Base-by-base conservation (phyloP, 2,888 invertebrate genomes). In the Megamerina dolium region DNA sequence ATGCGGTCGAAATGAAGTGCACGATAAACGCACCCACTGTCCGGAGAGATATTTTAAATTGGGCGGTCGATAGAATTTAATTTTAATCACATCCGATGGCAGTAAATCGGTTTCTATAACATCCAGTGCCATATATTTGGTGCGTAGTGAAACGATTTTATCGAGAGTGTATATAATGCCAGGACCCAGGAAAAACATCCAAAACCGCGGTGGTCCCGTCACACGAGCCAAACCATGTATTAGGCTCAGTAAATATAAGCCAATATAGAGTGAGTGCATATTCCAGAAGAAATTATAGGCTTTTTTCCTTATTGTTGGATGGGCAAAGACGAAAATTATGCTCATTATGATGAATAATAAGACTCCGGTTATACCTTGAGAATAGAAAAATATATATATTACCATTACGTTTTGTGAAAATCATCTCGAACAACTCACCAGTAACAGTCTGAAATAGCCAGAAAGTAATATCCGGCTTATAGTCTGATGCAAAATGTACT, bases 241-340 rank as follows among this genome's bases (percentile, higher is more conserved):
- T 41, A 95, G 74, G 54, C 87, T 87, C 21, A 96, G 72, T 2
- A 86, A 80, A 61, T 95, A 96, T 14, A 96, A 74, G 0, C 85
- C 75, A 9, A 93, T 81, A 66, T 95, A 92, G 5, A 95, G 77
- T 9, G 89, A 85, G 69, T 96, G 95, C 37, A 94, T 89, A 48
- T 85, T 83, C 88, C 95, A 95, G 73, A 95, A 95, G 75, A 89
- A 94, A 47, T 90, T 90, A 70, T 93, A 95, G 0, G 94, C 94
- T 57, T 88, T 86, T 68, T 92, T 89, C 35, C 95, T 79, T 48
- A 95, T 87, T 4, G 83, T 82, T 0, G 94, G 93, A 73, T 94
- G 92, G 0, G 95, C 94, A 66, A 96, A 96, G n/a, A 93, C 87
- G 65, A 94, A 93, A 56, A 96, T 95, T 41, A 94, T 85, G 65